These are phyloP conservation scores for Simalia tracyae DNA, from an alignment of 2,797 vertebrate species.

Conservation along the genomic window DNA sequence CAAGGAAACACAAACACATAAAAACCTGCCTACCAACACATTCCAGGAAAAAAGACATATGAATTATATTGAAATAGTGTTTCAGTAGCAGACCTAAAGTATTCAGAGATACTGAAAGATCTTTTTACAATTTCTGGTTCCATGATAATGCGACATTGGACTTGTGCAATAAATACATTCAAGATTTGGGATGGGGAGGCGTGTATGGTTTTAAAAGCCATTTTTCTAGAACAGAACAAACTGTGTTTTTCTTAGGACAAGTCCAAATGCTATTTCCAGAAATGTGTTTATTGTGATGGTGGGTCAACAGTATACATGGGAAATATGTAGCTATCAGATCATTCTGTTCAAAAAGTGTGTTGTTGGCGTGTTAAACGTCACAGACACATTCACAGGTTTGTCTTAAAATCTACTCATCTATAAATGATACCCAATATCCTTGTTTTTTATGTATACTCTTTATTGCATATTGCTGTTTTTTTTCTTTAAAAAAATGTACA, in stretches of 20 bases:
- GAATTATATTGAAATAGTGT: background rate
- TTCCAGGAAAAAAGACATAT: background rate
- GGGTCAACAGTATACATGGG: background rate
- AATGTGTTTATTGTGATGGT: background rate
- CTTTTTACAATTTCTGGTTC: background rate
- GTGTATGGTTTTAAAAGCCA: background rate
- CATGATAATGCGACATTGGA: background rate
- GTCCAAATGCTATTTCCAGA: background rate
- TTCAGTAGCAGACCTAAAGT: background rate
- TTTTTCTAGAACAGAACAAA: background rate
- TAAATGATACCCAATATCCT: background rate
- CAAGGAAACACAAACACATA: background rate
- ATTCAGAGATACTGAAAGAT: background rate
- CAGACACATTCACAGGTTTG: background rate
- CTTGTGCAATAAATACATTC: background rate
- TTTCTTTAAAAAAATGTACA: conserved; percentile 77
- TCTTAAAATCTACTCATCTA: background rate
- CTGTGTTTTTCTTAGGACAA: background rate
- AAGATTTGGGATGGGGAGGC: background rate
- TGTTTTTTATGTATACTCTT: conserved; percentile 65
- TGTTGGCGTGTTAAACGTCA: background rate
- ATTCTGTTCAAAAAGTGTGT: background rate
- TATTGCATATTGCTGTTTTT: conserved; percentile 79
- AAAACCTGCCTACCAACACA: background rate
- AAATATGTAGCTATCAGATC: background rate